Evolutionary conservation across 2,888 invertebrate species (phyloP), one percentile per base, ranked within the genome.

Genomic region (Scotopteryx bipunctaria): DNA sequence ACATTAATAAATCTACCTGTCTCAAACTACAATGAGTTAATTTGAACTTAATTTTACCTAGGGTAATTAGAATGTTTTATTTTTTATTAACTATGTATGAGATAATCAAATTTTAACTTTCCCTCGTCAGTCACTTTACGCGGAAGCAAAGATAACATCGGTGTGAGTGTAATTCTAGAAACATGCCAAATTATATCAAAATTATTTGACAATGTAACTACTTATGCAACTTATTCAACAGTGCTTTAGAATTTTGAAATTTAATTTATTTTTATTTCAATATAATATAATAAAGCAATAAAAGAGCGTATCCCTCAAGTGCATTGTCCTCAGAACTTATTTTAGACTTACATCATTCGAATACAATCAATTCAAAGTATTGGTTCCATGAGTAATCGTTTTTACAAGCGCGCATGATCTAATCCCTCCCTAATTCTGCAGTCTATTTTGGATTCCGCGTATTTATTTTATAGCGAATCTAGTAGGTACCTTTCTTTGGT

Each of bases 21-120:
- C 69, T 67, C 61, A 68, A 67, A 55, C 35, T 27, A 70, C 71
- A 73, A 37, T 19, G 15, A 9, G 13, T 14, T 11, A 2, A 27
- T 47, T 27, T 66, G 69, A 71, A 67, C 64, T 27, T 5, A 27
- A 67, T 69, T 40, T 23, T 23, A 25, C 38, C 11, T 19, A 62
- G 65, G 71, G 59, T 66, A 75, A 76, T 80, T 74, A 74, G 59
- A 57, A 66, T 69, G 76, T 80, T 80, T 79, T 33, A 61, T 69
- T 68, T 68, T 70, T 68, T 61, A 43, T 42, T 40, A 21, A 41
- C 31, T 41, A 31, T 14, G 13, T 13, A 19, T 21, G 14, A 40
- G 46, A 43, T 45, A 47, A 14, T 2, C 35, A n/a, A 29, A 45
- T 41, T n/a, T 32, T 14, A 45, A 50, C 59, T 59, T 59, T 59